phyloP scores from a whole-genome alignment of 2,797 vertebrate species.

The Siniperca scherzeri region DNA sequence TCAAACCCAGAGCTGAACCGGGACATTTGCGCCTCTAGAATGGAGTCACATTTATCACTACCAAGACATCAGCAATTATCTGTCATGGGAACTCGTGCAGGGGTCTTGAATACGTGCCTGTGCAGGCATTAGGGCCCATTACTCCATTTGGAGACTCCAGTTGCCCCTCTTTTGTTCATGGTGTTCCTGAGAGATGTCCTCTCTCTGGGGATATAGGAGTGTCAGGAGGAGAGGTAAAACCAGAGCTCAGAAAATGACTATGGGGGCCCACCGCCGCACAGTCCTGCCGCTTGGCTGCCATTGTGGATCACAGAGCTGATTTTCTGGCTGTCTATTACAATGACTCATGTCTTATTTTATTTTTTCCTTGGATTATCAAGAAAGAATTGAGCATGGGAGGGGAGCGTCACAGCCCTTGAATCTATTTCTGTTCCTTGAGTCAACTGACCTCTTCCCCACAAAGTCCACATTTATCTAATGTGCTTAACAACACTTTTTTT shows the following conservation, averaged over 20 bases:
- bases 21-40: conserved; percentile 78
- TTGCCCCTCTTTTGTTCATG: conserved; percentile 67
- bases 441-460: conserved; percentile 47
- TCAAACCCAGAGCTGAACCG: conserved; percentile 69
- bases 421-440: conserved; percentile 68
- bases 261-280: conserved; percentile 36
- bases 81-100: conserved; percentile 79
- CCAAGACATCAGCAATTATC: conserved; percentile 84
- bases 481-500: conserved; percentile 48
- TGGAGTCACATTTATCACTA: conserved; percentile 82
- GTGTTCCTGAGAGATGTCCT: conserved; percentile 68
- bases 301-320: conserved; percentile 69
- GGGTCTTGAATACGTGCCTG: conserved; percentile 80
- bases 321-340: conserved; percentile 74
- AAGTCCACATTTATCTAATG: conserved; percentile 62
- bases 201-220: conserved; percentile 72
- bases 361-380: conserved; percentile 73
- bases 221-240: conserved; percentile 70
- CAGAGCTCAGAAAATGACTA: conserved; percentile 64
- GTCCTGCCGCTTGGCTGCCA: conserved; percentile 60
- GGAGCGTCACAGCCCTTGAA: conserved; percentile 56
- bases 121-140: conserved; percentile 84
- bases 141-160: conserved; percentile 73
- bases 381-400: conserved; percentile 54
- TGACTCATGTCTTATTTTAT: conserved; percentile 76